Conservation (phyloP, 2,888 invertebrate species). For the Drosophila quinaria region DNA sequence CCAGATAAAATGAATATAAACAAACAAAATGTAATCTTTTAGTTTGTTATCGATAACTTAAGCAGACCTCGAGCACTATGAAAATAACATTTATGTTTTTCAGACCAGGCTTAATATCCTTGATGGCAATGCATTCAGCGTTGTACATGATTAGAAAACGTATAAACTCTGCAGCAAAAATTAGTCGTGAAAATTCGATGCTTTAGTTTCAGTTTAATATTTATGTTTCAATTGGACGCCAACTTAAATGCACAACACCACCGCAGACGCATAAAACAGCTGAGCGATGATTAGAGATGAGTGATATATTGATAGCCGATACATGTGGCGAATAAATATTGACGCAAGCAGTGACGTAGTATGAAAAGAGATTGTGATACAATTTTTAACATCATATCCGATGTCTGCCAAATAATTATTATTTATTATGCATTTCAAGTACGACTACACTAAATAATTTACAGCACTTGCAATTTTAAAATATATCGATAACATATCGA, state of each 20-base stretch:
- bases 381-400: no score
- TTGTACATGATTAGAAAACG: slow-evolving; percentile 78
- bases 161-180: not conserved
- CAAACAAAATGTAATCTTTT: not conserved
- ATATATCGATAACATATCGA: not conserved
- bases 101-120: slow-evolving; percentile 94
- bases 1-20: slow-evolving; percentile 1
- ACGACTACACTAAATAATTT: not conserved
- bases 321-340: not conserved
- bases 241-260: slow-evolving; percentile 13
- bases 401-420: no score
- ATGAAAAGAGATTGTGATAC: not conserved
- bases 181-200: not conserved
- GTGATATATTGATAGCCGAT: no score
- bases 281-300: slow-evolving; percentile 27
- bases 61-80: slow-evolving; percentile 92
- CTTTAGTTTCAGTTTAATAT: not conserved
- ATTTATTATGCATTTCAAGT: no score
- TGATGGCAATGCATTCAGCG: slow-evolving; percentile 83
- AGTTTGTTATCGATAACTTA: slow-evolving; percentile 33
- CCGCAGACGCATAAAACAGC: slow-evolving; percentile 90
- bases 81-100: slow-evolving; percentile 97
- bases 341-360: not conserved
- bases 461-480: not conserved
- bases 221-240: slow-evolving; percentile 33